Evolutionary conservation across 2,113 vertebrate species (phyloP).

Genomic region (Ptychochromis oligacanthus): DNA sequence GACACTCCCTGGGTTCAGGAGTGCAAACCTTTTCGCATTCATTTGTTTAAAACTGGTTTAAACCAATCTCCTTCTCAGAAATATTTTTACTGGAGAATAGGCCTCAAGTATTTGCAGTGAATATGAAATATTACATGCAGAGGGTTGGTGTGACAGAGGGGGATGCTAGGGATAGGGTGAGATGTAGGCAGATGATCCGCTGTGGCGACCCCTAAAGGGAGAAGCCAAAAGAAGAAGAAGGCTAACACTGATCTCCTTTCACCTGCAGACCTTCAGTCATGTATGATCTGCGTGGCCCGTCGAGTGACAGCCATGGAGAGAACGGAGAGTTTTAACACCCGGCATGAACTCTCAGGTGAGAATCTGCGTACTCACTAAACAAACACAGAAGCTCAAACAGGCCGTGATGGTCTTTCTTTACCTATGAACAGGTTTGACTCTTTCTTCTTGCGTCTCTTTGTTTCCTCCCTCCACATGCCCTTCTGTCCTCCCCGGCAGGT

Average conservation of each 20-base stretch:
- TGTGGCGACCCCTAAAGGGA: too few species aligned
- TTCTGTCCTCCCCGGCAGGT: slow-evolving; percentile 76
- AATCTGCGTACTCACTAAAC: background rate
- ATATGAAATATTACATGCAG: background rate
- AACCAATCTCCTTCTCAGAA: background rate
- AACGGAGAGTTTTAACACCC: slow-evolving; percentile 94
- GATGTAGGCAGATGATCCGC: too few species aligned
- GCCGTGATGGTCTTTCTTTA: background rate
- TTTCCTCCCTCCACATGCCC: background rate
- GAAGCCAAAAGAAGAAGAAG: too few species aligned
- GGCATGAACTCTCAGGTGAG: slow-evolving; percentile 96
- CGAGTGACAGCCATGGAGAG: slow-evolving; percentile 89
- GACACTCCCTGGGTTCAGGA: background rate
- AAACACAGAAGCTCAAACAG: background rate
- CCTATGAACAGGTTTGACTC: slow-evolving; percentile 2
- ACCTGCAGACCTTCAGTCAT: slow-evolving; percentile 93
- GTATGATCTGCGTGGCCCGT: slow-evolving; percentile 98
- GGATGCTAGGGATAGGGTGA: too few species aligned
- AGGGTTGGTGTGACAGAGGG: too few species aligned
- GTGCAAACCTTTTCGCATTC: background rate
- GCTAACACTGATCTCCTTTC: background rate
- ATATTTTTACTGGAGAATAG: background rate
- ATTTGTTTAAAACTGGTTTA: background rate
- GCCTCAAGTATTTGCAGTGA: background rate
- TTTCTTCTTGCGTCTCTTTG: background rate